Base-by-base conservation (phyloP, 2,113 vertebrate genomes). In the Acanthochromis polyacanthus region DNA sequence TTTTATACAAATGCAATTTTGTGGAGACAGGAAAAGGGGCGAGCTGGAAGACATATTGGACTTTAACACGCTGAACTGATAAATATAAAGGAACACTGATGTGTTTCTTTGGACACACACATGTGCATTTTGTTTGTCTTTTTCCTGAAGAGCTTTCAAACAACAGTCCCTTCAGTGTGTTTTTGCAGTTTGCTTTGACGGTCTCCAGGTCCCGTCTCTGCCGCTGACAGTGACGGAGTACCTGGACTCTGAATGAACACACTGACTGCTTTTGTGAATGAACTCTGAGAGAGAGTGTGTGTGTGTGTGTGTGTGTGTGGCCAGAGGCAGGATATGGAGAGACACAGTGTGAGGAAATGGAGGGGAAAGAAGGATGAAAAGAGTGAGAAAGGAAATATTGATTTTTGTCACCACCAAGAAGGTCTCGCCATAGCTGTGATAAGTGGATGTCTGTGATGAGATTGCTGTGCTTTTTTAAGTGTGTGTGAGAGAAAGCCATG, bases 211-310 rank as follows among this genome's bases (percentile, higher is more conserved):
- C 64, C 20, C 4, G 70, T 55, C 36, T 63, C 62, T 10, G 22
- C 19, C 50, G 1, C 56, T 72, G 63, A 72, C 75, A 71, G 56
- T 75, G 70, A 82, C 67, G 20, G 55, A 82, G 30, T 71, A 60
- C 56, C 48, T 25, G 46, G 28, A 53, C 78, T 66, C 48, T 19
- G 52, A 72, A 28, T 20, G 71, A 76, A 17, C 58, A 61, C 70
- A 20, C n/a, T 15, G 64, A 53, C 73, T 74, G 69, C 48, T 77
- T 83, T 46, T 77, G 59, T 87, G 77, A 80, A 80, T 83, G 72
- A 61, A 56, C 45, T 60, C 15, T 14, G 45, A 38, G 55, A 40
- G n/a, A n/a, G n/a, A n/a, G 22, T 66, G 51, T 28, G 51, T 57
- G 64, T 62, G 55, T 50, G 56, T 12, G 30, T 17, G 16, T 43